Conservation (phyloP, 2,113 vertebrate species). For the Potamarius usumacintae region DNA sequence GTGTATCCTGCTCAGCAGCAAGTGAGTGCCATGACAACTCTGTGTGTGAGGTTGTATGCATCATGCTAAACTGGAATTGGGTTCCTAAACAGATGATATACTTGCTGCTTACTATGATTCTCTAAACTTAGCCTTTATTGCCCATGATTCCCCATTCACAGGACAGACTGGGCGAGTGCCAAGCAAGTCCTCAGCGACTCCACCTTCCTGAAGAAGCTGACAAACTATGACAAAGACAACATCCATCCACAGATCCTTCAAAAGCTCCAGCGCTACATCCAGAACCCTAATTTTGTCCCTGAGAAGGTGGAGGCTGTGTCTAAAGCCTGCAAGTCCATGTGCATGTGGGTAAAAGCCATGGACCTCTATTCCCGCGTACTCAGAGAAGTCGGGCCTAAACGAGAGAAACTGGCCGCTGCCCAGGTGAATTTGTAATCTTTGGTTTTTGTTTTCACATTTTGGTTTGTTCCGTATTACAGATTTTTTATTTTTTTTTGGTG, state of each 20-base stretch:
- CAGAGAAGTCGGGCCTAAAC: slow-evolving; percentile 81
- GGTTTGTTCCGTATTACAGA: neutral
- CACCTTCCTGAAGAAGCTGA: slow-evolving; percentile 78
- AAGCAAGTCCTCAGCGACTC: slow-evolving; percentile 82
- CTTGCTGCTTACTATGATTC: neutral
- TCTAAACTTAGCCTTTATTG: neutral
- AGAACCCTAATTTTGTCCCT: slow-evolving; percentile 82
- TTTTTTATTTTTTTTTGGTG: neutral
- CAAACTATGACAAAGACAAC: slow-evolving; percentile 82
- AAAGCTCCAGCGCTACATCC: slow-evolving; percentile 80
- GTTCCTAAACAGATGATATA: neutral
- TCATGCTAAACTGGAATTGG: neutral
- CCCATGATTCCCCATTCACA: slow-evolving; percentile 52
- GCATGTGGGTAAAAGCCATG: slow-evolving; percentile 83
- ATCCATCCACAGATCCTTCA: slow-evolving; percentile 76
- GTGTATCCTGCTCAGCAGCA: slow-evolving; percentile 79
- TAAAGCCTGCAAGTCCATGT: slow-evolving; percentile 82
- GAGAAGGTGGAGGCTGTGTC: slow-evolving; percentile 86
- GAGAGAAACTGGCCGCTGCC: slow-evolving; percentile 74
- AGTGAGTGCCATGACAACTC: slow-evolving; percentile 69
- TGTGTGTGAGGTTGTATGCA: neutral
- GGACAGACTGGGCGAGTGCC: slow-evolving; percentile 79
- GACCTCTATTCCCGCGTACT: slow-evolving; percentile 79
- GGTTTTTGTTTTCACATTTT: no score
- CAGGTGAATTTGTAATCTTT: slow-evolving; percentile 66